Conservation (phyloP, 1,140 invertebrate genomes). For the Hylyphantes graminicola region DNA sequence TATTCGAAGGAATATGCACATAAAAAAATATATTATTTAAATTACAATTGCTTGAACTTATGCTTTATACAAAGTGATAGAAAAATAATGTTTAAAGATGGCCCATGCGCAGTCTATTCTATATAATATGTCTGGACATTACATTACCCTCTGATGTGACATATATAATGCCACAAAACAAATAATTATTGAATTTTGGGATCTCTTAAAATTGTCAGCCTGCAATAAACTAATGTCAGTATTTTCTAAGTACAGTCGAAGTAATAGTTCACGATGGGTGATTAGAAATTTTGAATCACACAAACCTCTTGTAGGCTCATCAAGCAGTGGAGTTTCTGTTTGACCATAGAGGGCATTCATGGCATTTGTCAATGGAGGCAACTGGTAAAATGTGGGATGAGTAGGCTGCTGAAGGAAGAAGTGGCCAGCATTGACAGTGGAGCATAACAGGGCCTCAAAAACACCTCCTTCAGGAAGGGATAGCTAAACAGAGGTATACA, state of each 20-base stretch:
- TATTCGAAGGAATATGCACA: no score
- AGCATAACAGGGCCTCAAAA: conserved; percentile 89
- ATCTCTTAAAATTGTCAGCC: neutral
- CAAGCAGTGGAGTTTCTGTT: conserved; percentile 69
- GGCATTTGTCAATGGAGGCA: conserved; percentile 79
- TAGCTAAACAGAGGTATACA: conserved; percentile 72
- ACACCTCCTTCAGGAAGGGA: conserved; percentile 87
- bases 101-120: no score
- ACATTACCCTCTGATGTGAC: no score
- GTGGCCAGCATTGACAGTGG: conserved; percentile 84
- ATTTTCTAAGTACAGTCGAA: neutral
- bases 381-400: conserved; percentile 87
- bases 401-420: conserved; percentile 93
- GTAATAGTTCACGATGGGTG: neutral
- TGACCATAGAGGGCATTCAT: conserved; percentile 71
- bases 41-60: no score
- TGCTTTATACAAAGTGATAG: no score
- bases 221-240: neutral
- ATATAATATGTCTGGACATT: no score
- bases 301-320: conserved; percentile 69
- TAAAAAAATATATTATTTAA: no score
- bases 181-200: neutral
- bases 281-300: neutral
- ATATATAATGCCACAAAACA: neutral
- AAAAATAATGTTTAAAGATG: no score